phyloP scores from a whole-genome alignment of 2,888 invertebrate genomes.

The Polymixis flavicincta region DNA sequence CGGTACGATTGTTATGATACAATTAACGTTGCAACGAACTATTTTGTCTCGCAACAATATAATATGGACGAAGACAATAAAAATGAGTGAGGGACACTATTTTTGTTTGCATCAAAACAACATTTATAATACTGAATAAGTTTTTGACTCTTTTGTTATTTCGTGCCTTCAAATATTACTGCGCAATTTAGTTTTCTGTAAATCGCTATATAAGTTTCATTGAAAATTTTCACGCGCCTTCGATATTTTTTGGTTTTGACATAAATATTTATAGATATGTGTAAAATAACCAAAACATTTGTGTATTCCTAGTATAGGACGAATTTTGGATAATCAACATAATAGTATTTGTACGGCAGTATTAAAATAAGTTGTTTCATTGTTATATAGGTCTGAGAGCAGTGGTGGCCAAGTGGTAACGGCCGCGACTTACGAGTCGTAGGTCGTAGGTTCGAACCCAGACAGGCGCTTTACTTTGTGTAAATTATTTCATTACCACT shows the following conservation, averaged over 20 bases:
- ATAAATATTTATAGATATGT: neutral
- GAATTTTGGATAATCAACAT: conserved; percentile 9
- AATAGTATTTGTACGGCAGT: conserved; percentile 1
- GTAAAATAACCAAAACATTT: conserved; percentile 3
- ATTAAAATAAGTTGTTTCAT: conserved; percentile 7
- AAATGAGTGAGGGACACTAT: conserved; percentile 1
- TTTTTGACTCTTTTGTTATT: no score
- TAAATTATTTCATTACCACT: no score
- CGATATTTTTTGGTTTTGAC: conserved; percentile 14
- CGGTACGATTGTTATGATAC: neutral
- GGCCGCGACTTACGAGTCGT: no score
- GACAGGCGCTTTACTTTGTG: no score
- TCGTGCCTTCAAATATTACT: neutral
- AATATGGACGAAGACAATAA: neutral
- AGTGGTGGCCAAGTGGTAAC: no score
- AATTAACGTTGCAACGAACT: no score
- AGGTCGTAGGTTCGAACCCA: no score
- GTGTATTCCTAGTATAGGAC: neutral
- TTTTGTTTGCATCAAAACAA: neutral
- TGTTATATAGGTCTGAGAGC: neutral
- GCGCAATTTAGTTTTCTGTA: neutral
- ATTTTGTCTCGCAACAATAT: no score
- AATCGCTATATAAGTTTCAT: conserved; percentile 3
- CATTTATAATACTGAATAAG: no score
- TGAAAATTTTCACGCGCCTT: conserved; percentile 14